phyloP scores from a whole-genome alignment of 2,113 vertebrate genomes.

The Cololabis saira region DNA sequence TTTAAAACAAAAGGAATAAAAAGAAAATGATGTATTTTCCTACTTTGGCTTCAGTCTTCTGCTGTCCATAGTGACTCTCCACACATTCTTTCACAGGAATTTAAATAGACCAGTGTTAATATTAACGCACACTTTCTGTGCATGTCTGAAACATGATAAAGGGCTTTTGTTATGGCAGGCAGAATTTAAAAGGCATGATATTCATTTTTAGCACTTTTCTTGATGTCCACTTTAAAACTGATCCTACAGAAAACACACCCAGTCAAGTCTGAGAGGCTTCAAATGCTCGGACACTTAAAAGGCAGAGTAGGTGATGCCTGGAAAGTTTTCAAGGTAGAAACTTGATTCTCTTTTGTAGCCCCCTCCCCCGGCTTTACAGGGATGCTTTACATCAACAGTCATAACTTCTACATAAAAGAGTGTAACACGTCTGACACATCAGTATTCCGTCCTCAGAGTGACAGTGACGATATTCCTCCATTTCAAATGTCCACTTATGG shows the following conservation, averaged over 20 bases:
- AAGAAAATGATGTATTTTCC: background rate
- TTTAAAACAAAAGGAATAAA: conserved; percentile 1
- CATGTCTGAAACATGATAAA: background rate
- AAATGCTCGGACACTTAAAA: background rate
- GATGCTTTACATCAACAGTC: too few species aligned
- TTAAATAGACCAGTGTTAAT: background rate
- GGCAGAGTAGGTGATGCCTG: too few species aligned
- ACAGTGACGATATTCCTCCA: too few species aligned
- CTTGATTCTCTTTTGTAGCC: too few species aligned
- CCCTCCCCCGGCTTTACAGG: too few species aligned
- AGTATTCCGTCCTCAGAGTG: too few species aligned
- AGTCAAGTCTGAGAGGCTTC: background rate
- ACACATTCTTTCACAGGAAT: background rate
- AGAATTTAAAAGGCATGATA: conserved; percentile 40
- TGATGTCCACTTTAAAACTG: background rate
- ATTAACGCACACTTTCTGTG: background rate
- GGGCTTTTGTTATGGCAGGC: conserved; percentile 25
- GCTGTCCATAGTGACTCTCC: background rate
- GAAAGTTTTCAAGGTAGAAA: too few species aligned
- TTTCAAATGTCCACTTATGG: too few species aligned
- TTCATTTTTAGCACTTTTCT: conserved; percentile 16
- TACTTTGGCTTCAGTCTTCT: conserved; percentile 1
- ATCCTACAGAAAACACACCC: background rate
- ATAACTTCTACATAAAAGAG: too few species aligned
- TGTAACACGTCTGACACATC: too few species aligned